Evolutionary conservation across 2,888 invertebrate species (phyloP).

Genomic region (Yponomeuta malinellus): DNA sequence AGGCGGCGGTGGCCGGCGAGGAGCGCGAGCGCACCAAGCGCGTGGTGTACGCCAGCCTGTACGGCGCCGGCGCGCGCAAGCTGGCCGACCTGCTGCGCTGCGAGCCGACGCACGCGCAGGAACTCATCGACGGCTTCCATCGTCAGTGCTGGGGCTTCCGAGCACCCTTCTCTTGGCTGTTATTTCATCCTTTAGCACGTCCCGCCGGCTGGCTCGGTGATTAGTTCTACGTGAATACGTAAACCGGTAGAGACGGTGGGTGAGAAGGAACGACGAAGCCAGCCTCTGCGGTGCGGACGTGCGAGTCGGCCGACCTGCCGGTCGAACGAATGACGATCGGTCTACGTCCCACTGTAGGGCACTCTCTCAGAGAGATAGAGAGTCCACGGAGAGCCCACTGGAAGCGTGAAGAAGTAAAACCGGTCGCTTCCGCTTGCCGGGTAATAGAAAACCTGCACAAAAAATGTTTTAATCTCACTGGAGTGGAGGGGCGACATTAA

Average conservation of each 20-base stretch:
- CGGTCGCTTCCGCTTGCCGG: too few relatives aligned
- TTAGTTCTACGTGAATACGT: neutral
- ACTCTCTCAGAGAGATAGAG: neutral
- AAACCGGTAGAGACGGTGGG: too few relatives aligned
- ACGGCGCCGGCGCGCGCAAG: slow-evolving; percentile 63
- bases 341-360: neutral
- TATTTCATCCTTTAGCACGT: neutral
- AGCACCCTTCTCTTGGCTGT: slow-evolving; percentile 16
- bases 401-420: too few relatives aligned
- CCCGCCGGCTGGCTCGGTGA: neutral
- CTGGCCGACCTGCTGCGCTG: slow-evolving; percentile 56
- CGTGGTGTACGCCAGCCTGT: slow-evolving; percentile 66
- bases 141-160: slow-evolving; percentile 35
- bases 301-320: too few relatives aligned
- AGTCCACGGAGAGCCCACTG: neutral
- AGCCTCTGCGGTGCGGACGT: too few relatives aligned
- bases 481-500: too few relatives aligned
- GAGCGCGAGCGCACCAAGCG: slow-evolving; percentile 70
- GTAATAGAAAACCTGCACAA: too few relatives aligned
- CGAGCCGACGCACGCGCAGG: slow-evolving; percentile 50
- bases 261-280: too few relatives aligned
- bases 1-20: slow-evolving; percentile 30
- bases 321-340: too few relatives aligned
- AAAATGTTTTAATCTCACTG: too few relatives aligned
- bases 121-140: slow-evolving; percentile 45